Conservation (phyloP, 2,113 vertebrate genomes). For the Tetrax tetrax region DNA sequence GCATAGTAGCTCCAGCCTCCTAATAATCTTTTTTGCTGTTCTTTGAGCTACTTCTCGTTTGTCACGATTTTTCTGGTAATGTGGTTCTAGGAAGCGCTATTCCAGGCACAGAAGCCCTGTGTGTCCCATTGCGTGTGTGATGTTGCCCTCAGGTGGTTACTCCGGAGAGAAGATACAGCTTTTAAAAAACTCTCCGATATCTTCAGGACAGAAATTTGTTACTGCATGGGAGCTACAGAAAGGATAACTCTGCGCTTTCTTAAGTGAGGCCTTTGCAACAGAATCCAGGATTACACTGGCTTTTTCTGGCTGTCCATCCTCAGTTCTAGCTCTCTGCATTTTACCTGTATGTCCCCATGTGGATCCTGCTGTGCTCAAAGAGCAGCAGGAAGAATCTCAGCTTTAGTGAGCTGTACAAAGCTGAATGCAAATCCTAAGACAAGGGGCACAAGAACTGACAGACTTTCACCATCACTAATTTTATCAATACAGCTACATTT, state of each 20-base stretch:
- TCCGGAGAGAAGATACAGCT: background rate
- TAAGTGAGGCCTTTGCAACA: background rate
- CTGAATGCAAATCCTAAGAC: background rate
- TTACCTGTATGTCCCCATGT: background rate
- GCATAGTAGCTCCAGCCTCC: background rate
- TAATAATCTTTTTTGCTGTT: background rate
- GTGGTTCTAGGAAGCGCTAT: background rate
- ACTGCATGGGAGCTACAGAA: background rate
- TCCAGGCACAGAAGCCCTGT: background rate
- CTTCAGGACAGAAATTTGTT: background rate
- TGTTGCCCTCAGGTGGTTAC: conserved; percentile 65
- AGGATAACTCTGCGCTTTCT: accelerated
- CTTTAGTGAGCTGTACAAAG: background rate
- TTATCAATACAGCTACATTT: background rate
- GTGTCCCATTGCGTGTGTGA: background rate
- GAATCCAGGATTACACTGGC: background rate
- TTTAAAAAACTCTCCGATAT: background rate
- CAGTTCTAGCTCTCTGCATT: background rate
- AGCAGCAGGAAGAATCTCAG: background rate
- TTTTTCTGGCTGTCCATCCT: background rate
- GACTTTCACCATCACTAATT: background rate
- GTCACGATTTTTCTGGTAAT: background rate
- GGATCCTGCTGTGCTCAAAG: background rate
- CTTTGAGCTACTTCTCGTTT: background rate
- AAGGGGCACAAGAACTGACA: background rate